phyloP scores from a whole-genome alignment of 2,113 vertebrate genomes.

The Corythornis vintsioides region DNA sequence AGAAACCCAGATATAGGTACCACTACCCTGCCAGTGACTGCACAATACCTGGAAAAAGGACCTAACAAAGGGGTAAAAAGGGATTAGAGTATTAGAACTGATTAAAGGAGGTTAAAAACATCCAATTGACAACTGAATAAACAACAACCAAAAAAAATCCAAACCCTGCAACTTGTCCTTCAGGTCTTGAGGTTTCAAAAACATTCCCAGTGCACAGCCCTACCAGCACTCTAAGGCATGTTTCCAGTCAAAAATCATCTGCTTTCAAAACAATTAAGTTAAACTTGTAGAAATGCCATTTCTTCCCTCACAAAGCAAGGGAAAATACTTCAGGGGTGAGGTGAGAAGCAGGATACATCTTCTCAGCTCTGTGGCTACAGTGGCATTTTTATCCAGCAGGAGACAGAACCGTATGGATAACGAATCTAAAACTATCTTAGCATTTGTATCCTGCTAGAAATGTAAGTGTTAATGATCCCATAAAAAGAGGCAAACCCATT shows the following conservation, averaged over 20 bases:
- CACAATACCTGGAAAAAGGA: not conserved
- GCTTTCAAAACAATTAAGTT: not conserved
- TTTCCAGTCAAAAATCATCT: conserved; percentile 3
- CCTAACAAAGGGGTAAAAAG: not conserved
- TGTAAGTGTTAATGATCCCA: not conserved
- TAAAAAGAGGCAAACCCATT: not conserved
- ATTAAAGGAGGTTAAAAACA: not conserved
- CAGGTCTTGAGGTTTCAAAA: not conserved
- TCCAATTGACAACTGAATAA: not conserved
- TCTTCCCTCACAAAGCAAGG: not conserved
- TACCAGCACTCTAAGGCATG: not conserved
- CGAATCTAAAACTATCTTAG: not conserved
- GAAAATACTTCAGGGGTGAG: not conserved
- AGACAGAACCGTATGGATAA: not conserved
- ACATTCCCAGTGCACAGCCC: not conserved
- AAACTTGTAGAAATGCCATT: not conserved
- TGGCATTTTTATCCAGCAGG: not conserved
- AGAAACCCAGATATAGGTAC: not conserved
- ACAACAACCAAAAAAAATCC: not conserved
- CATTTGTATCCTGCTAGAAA: not conserved
- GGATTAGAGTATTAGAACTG: not conserved
- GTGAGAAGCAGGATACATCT: not conserved
- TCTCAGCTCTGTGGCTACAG: not conserved
- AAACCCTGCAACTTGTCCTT: not conserved
- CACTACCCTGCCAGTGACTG: not conserved